Percentiles rank a stretch among this genome's conserved stretches.
Conservation (phyloP, 2,113 vertebrate genomes). For the Riparia riparia region DNA sequence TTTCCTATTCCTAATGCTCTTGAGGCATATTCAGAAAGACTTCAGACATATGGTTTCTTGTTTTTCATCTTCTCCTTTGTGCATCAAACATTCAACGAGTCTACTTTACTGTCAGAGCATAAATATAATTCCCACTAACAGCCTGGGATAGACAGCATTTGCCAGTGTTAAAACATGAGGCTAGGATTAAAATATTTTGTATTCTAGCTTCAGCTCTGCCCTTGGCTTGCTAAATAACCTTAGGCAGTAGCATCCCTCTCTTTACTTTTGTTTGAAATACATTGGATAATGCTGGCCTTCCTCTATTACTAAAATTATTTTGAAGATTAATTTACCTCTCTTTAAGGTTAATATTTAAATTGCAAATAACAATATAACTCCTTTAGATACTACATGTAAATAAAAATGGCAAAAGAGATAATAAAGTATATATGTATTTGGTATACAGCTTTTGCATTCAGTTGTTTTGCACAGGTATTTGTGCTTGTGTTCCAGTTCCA, state of each 20-base stretch:
- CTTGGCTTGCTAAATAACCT: background rate
- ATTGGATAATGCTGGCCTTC: background rate
- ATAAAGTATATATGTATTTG: background rate
- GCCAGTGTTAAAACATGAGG: background rate
- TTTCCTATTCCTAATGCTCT: slow-evolving; percentile 7
- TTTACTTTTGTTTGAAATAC: background rate
- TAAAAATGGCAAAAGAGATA: background rate
- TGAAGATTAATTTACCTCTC: background rate
- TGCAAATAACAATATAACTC: background rate
- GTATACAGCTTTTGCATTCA: background rate
- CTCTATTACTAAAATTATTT: background rate
- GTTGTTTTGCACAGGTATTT: background rate
- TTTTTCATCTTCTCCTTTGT: slow-evolving; percentile 53
- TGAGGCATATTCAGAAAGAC: slow-evolving; percentile 49
- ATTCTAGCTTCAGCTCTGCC: background rate
- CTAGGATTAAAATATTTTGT: slow-evolving; percentile 22
- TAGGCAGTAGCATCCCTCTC: background rate
- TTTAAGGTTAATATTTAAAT: slow-evolving; percentile 2
- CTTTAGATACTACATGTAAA: background rate
- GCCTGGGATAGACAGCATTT: slow-evolving; percentile 48
- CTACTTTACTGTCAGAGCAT: slow-evolving; percentile 33
- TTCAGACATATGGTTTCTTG: slow-evolving; percentile 48
- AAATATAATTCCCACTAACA: slow-evolving; percentile 3
- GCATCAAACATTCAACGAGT: slow-evolving; percentile 25
- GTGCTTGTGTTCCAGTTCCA: background rate